A percentile compares a stretch with the other conserved stretches of the same genome.
Conservation (phyloP, 2,113 vertebrate genomes). For the Heliornis fulica region DNA sequence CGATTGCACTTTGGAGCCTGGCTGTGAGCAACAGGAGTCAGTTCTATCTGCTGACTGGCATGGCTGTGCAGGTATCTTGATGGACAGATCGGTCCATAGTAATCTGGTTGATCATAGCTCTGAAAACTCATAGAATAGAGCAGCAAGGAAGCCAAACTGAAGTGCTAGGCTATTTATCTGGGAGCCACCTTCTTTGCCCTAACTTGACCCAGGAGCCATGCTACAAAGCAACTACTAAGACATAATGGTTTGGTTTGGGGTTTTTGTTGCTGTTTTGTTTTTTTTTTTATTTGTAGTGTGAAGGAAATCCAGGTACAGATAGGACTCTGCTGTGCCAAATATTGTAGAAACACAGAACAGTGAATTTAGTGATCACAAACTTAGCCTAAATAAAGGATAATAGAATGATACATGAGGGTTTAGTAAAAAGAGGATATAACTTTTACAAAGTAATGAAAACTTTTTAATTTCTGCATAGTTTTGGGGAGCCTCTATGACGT, state of each 20-base stretch:
- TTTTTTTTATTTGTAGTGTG: background rate
- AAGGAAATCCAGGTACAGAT: background rate
- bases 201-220: background rate
- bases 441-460: background rate
- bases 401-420: background rate
- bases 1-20: background rate
- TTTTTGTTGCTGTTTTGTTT: background rate
- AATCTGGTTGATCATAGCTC: background rate
- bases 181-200: background rate
- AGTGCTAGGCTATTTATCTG: background rate
- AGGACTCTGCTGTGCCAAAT: background rate
- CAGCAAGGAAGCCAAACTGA: background rate
- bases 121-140: background rate
- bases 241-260: too few species aligned
- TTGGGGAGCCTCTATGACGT: background rate
- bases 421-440: background rate
- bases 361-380: background rate
- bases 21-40: background rate
- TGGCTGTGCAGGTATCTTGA: background rate
- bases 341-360: background rate
- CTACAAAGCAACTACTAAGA: background rate
- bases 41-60: background rate
- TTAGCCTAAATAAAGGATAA: background rate
- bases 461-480: background rate
- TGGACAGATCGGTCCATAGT: background rate